Percentiles rank a stretch among this genome's conserved stretches.
These are phyloP conservation scores for Brachionus plicatilis DNA, from an alignment of 1,140 invertebrate species.

Conservation along the genomic window DNA sequence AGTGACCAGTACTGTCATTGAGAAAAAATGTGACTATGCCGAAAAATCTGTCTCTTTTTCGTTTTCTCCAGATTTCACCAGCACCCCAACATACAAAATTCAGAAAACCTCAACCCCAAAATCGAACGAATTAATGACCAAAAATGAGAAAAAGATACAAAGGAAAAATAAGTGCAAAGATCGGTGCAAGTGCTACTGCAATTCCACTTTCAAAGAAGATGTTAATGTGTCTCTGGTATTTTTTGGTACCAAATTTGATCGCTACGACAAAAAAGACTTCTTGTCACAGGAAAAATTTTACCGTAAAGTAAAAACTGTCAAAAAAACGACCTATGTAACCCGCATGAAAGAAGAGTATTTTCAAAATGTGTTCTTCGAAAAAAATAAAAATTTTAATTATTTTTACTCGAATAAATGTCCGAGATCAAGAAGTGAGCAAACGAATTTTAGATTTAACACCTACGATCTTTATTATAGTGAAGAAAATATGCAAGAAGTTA, in stretches of 20 bases:
- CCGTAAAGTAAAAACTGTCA: background rate
- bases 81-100: background rate
- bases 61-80: slow-evolving; percentile 2
- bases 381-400: background rate
- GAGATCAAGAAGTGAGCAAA: background rate
- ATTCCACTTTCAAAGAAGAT: slow-evolving; percentile 19
- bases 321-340: background rate
- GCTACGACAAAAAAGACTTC: background rate
- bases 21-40: background rate
- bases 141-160: background rate
- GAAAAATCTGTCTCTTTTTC: background rate
- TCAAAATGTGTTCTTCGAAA: background rate
- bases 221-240: background rate
- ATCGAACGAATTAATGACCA: background rate
- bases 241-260: background rate
- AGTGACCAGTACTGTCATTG: background rate
- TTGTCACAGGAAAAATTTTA: background rate
- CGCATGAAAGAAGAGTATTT: background rate
- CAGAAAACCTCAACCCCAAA: slow-evolving; percentile 2
- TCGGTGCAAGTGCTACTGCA: background rate
- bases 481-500: slow-evolving; percentile 15
- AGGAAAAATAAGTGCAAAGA: background rate
- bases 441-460: background rate
- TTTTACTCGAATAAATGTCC: background rate
- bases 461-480: slow-evolving; percentile 6